A percentile compares a stretch with the other conserved stretches of the same genome.
These are phyloP conservation scores for Pseudomyrmex flavicornis DNA, from an alignment of 1,140 invertebrate species.

Conservation along the genomic window DNA sequence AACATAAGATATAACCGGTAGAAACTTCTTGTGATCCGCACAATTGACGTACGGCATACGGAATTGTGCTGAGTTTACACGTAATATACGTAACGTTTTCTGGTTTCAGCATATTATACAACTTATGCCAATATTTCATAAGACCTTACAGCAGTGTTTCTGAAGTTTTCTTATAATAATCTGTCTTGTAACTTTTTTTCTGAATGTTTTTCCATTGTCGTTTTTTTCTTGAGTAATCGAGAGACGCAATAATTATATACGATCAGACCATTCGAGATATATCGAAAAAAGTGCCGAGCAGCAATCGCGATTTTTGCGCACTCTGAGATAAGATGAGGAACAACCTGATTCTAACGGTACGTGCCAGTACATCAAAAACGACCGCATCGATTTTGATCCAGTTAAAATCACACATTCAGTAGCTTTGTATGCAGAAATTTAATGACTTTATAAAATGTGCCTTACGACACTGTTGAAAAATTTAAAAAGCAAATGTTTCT, in stretches of 20 bases:
- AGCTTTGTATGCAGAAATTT: too few relatives aligned
- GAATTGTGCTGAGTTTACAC: too few relatives aligned
- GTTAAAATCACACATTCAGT: background rate
- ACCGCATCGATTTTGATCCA: conserved; percentile 24
- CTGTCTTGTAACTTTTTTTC: background rate
- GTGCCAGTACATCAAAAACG: conserved; percentile 3
- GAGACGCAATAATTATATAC: background rate
- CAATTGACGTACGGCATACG: too few relatives aligned
- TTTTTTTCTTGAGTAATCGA: background rate
- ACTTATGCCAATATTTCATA: too few relatives aligned
- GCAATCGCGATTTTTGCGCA: background rate
- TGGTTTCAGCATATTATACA: too few relatives aligned
- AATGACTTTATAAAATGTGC: too few relatives aligned
- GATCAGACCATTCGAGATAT: conserved; percentile 7
- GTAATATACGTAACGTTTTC: too few relatives aligned
- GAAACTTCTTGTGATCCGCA: too few relatives aligned
- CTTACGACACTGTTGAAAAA: too few relatives aligned
- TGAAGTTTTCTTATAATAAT: too few relatives aligned
- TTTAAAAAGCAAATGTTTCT: background rate
- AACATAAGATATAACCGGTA: too few relatives aligned
- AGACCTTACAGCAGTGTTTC: too few relatives aligned
- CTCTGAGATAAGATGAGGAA: conserved; percentile 41
- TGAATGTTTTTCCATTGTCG: background rate
- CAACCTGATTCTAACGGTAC: conserved; percentile 18
- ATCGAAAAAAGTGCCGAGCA: conserved; percentile 1